Evolutionary conservation across 2,888 invertebrate species (phyloP), one percentile per base, ranked within the genome.

Genomic region (Rhagonycha lutea): DNA sequence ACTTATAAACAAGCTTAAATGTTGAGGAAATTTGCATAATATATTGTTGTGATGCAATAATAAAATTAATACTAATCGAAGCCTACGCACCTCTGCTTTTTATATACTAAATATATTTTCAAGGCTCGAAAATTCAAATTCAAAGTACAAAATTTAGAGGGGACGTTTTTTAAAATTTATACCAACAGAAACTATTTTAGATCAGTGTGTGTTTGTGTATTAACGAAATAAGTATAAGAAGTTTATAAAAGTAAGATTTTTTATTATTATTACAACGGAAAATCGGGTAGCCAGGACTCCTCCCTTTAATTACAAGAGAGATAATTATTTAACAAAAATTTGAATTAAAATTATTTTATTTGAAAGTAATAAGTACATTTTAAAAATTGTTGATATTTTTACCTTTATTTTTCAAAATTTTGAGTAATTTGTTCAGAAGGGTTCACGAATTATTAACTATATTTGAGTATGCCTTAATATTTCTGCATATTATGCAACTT

Each of bases 21-120:
- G 47, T 47, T n/a, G n/a, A 47, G n/a, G 47, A 47, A 47, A 47
- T 72, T 72, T 72, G 10, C 72, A 72, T 72, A 70, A 70, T 29
- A 60, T 32, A 14, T 14, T 67, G 26, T 72, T 24, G 60, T 72
- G 72, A 72, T 67, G 67, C 60, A 72, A 72, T 60, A 18, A 62
- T 12, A 47, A 12, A 47, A 62, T 63, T 71, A 47, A 72, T 47
- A 47, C 63, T 65, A 72, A 67, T 23, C n/a, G 47, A 72, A 26
- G 10, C 72, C 72, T 47, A 71, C 71, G 23, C 70, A 72, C 65
- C 14, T 70, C 62, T 68, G 14, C 24, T 32, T 24, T 63, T 70
- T 14, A 10, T 23, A 14, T 26, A 14, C 10, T 26, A 7, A 47
- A n/a, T n/a, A 8, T n/a, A 47, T 47, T 47, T 47, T n/a, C 47